phyloP scores from a whole-genome alignment of 2,888 invertebrate genomes.

The Elaeidobius kamerunicus region DNA sequence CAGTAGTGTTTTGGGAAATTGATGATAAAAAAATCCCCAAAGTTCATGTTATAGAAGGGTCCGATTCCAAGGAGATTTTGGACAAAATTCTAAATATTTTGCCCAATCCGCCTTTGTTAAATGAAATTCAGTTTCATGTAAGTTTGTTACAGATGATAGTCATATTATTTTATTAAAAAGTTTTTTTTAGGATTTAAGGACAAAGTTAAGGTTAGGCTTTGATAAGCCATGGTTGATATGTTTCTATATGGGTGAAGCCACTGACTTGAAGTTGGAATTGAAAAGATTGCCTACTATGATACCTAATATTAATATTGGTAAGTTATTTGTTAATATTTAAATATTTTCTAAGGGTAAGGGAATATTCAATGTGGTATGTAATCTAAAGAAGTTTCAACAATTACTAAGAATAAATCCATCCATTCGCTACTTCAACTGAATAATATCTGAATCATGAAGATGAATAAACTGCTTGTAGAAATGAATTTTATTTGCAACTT shows the following conservation, averaged over 20 bases:
- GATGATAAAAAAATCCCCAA: constrained; percentile 35
- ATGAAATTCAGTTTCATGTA: constrained; percentile 60
- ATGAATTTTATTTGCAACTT: no score
- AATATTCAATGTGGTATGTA: background rate
- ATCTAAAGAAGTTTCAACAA: background rate
- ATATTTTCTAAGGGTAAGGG: background rate
- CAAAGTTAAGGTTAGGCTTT: constrained; percentile 35
- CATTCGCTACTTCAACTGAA: no score
- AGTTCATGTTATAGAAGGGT: constrained; percentile 42
- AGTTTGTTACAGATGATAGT: constrained; percentile 38
- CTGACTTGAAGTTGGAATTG: constrained; percentile 55
- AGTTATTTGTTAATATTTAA: constrained; percentile 7
- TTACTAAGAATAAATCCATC: no score
- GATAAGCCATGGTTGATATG: constrained; percentile 55
- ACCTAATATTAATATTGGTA: constrained; percentile 54
- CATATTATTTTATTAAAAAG: background rate
- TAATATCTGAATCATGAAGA: no score
- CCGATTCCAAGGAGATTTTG: constrained; percentile 56
- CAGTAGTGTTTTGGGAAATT: constrained; percentile 46
- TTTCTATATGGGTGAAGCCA: constrained; percentile 55
- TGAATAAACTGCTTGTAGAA: no score
- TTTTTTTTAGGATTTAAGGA: constrained; percentile 29
- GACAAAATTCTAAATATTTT: constrained; percentile 58
- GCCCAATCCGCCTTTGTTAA: constrained; percentile 59
- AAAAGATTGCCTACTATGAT: constrained; percentile 61